Base-by-base conservation (phyloP, 1,140 invertebrate species). In the Capitella teleta region DNA sequence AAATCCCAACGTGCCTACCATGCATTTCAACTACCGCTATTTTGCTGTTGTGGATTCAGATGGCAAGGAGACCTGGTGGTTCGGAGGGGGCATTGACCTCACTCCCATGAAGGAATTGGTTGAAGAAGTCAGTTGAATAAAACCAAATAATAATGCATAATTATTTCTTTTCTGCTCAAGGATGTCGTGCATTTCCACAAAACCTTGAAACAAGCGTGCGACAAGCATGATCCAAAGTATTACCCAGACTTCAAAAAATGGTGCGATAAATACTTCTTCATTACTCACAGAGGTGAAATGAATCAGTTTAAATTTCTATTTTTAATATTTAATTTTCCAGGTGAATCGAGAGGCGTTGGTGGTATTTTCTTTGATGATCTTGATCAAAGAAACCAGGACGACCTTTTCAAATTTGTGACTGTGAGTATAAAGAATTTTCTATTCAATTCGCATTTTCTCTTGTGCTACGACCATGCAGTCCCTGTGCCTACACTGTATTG, bases 351-450 rank as follows among this genome's bases (percentile, higher is more conserved):
- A 54, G 93, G 93, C 30, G 77, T 97, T 45, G 93, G 92, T 8
- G 93, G 93, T 16, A 95, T 97, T 59, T 97, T 97, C 73, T 97
- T 97, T 70, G 93, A 98, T 74, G 93, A 98, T 68, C 66, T 96
- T 12, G 88, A 96, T 62, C 73, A 76, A 0, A 86, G 86, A 0
- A 75, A 73, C 56, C 79, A 84, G 63, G 76, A 86, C 10, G 74
- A 81, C 28, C 82, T 80, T 2, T 96, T 92, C 63, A 62, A 80
- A 8, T 97, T 96, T 74, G 83, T 94, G 2, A 80, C 56, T 38
- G 69, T 71, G 58, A 52, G 59, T 57, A 40, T 52, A 16, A 12
- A 10, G 30, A 32, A 8, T 10, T 32, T 32, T 32, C 8, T 10
- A 10, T 8, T 32, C 30, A 32, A 32, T 32, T 32, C 8, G 8